phyloP scores from a whole-genome alignment of 2,888 invertebrate species.

The Pterostichus niger region DNA sequence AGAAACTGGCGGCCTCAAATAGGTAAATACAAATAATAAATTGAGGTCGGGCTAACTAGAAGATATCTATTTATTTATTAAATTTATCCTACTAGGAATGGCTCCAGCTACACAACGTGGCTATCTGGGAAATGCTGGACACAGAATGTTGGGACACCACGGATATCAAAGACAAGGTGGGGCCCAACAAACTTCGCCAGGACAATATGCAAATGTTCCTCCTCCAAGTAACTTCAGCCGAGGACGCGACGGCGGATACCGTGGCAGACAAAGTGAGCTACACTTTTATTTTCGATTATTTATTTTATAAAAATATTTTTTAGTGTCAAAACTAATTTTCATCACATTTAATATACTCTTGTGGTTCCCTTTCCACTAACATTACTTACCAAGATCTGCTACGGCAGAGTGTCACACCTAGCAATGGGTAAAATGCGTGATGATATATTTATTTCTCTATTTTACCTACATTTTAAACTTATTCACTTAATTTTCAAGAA shows the following conservation, averaged over 20 bases:
- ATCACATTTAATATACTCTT: too few relatives aligned
- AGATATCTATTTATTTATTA: constrained; percentile 62
- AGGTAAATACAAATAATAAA: constrained; percentile 77
- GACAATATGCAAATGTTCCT: constrained; percentile 71
- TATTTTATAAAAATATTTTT: too few relatives aligned
- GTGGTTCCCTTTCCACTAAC: too few relatives aligned
- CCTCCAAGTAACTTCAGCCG: constrained; percentile 70
- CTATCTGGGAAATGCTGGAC: constrained; percentile 84
- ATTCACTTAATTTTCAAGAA: too few relatives aligned
- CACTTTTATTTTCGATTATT: too few relatives aligned
- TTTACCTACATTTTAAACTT: too few relatives aligned
- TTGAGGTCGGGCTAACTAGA: too few relatives aligned
- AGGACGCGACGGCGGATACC: constrained; percentile 32
- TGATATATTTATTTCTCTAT: too few relatives aligned
- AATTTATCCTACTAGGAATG: constrained; percentile 76
- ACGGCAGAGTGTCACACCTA: too few relatives aligned
- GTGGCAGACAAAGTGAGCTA: constrained; percentile 31
- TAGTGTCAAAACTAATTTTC: too few relatives aligned
- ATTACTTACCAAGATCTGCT: too few relatives aligned
- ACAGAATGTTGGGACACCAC: constrained; percentile 85
- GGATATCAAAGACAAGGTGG: constrained; percentile 58
- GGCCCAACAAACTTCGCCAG: constrained; percentile 47
- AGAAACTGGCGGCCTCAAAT: constrained; percentile 88
- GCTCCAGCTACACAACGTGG: constrained; percentile 83
- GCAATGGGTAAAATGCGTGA: too few relatives aligned